Evolutionary conservation across 2,888 invertebrate genomes (phyloP), one percentile per base, ranked within the genome.

Genomic region (Phalera bucephala): DNA sequence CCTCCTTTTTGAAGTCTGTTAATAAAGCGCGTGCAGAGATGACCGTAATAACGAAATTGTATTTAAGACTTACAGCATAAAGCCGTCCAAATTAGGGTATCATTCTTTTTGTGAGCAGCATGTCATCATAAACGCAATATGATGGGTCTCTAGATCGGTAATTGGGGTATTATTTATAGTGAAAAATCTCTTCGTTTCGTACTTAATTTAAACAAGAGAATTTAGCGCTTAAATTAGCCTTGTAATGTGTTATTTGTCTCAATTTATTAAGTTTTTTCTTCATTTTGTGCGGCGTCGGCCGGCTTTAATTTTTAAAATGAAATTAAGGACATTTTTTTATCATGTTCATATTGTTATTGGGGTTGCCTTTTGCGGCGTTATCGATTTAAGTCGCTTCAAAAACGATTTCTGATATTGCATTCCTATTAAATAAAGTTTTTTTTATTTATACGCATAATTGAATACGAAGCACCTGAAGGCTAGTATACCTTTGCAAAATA

Each of bases 101-200:
- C 52, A 64, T 70, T 69, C 64, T 78, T 73, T 77, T 75, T 72
- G 69, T 74, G 56, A 62, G 48, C 64, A 59, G 59, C 68, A 58
- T 69, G 70, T 76, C 67, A 61, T 64, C 71, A 73, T 77, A 78
- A 79, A 78, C 57, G 63, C 67, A 67, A 66, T 74, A 64, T 62
- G 66, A 71, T 67, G 65, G 65, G 64, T 60, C 60, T 46, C 46
- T 49, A 50, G 42, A 42, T 43, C 63, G 38, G 54, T 68, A 72
- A 75, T 79, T 72, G 75, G 53, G 52, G 50, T 56, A 49, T 75
- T 73, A 74, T 77, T 76, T 77, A 76, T 76, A 60, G 54, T 64
- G 52, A 51, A 64, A 72, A 70, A 70, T 60, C 60, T 58, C 56
- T 60, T 45, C 57, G 56, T 67, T 70, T 66, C 63, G 55, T 68